These are phyloP conservation scores for Galeopsomyia nigrocyanea DNA, from an alignment of 2,888 invertebrate genomes.

Conservation along the genomic window DNA sequence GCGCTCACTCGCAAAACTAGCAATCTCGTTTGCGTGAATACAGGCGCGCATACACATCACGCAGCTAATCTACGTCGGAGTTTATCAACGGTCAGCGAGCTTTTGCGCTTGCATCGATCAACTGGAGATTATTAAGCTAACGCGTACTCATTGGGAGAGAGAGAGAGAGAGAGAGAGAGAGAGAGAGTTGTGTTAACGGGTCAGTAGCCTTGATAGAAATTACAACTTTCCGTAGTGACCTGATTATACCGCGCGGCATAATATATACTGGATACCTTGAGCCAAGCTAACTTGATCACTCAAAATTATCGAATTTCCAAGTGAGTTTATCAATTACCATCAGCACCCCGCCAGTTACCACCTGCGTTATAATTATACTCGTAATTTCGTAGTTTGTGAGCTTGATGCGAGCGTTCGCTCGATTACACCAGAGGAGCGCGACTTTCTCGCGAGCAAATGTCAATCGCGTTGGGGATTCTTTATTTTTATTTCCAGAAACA, in stretches of 20 bases:
- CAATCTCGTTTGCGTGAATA: neutral
- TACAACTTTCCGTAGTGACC: neutral
- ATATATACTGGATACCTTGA: neutral
- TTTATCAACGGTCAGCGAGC: slow-evolving; percentile 6
- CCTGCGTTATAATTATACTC: too few relatives aligned
- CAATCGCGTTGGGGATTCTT: too few relatives aligned
- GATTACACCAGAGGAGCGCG: too few relatives aligned
- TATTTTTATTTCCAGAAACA: too few relatives aligned
- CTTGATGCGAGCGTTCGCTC: too few relatives aligned
- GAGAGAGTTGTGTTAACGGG: neutral
- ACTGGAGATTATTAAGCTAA: slow-evolving; percentile 2
- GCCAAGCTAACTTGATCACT: neutral
- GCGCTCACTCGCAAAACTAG: neutral
- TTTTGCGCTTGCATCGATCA: neutral
- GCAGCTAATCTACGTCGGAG: slow-evolving; percentile 1
- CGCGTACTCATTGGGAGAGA: neutral
- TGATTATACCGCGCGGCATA: neutral
- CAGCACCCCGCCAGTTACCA: too few relatives aligned
- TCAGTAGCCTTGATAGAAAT: slow-evolving; percentile 1
- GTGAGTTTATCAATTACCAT: too few relatives aligned
- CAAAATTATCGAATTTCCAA: neutral
- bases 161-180: too few relatives aligned
- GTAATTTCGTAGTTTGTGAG: too few relatives aligned
- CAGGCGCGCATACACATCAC: neutral
- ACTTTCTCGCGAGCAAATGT: too few relatives aligned